Evolutionary conservation across 2,797 vertebrate genomes (phyloP).

Genomic region (Rhynchonycteris naso): DNA sequence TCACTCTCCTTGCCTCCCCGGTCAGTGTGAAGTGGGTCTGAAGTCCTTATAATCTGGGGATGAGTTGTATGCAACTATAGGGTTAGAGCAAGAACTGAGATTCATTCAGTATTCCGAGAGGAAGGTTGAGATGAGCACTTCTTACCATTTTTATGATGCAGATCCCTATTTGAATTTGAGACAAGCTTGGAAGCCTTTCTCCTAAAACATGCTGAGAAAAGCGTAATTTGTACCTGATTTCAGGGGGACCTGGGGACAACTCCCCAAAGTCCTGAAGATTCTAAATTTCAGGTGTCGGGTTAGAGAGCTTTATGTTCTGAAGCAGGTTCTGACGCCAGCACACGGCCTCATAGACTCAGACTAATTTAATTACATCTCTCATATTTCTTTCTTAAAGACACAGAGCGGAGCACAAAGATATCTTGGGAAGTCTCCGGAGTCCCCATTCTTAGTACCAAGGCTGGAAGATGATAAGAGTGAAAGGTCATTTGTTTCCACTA

Average conservation of each 20-base stretch:
- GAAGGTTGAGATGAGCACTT: background rate
- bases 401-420: background rate
- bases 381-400: constrained; percentile 20
- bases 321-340: background rate
- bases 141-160: background rate
- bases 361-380: constrained; percentile 11
- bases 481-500: background rate
- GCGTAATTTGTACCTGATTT: background rate
- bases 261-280: background rate
- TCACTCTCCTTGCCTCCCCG: background rate
- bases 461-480: background rate
- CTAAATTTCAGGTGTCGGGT: background rate
- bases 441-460: background rate
- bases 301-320: background rate
- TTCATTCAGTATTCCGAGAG: background rate
- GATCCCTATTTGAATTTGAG: background rate
- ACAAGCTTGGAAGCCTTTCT: background rate
- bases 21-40: background rate
- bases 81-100: background rate
- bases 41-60: background rate
- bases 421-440: background rate
- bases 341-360: background rate
- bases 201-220: background rate
- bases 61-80: background rate
- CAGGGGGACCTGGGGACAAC: background rate